Evolutionary conservation across 2,888 invertebrate species (phyloP).

Genomic region (Notodonta ziczac): DNA sequence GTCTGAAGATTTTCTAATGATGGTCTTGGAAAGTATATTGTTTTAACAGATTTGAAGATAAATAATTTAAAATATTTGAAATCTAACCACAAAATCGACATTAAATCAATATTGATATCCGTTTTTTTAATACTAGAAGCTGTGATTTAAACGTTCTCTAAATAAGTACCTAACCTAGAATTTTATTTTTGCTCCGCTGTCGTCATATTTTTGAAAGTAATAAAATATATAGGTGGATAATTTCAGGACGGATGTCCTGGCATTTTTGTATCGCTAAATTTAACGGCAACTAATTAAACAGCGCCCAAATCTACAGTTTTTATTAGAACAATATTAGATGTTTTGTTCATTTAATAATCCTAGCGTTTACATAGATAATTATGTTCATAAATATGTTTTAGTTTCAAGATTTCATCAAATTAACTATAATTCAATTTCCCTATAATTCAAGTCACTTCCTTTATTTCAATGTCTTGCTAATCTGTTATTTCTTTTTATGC

Average conservation of each 20-base stretch:
- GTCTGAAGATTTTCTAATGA: conserved; percentile 10
- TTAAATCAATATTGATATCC: conserved; percentile 4
- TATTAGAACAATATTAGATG: too few relatives aligned
- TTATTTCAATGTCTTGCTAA: too few relatives aligned
- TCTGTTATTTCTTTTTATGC: background rate
- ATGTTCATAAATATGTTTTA: too few relatives aligned
- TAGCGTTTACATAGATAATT: too few relatives aligned
- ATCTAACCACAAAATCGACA: too few relatives aligned
- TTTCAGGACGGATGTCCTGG: background rate
- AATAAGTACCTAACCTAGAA: background rate
- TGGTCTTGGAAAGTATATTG: too few relatives aligned
- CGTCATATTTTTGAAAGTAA: background rate
- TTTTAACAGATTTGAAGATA: too few relatives aligned
- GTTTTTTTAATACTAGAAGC: conserved; percentile 2
- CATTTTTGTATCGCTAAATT: background rate
- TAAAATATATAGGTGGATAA: background rate
- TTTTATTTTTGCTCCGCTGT: background rate
- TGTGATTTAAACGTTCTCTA: background rate
- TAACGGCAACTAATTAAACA: background rate
- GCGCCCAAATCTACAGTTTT: too few relatives aligned
- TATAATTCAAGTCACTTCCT: too few relatives aligned
- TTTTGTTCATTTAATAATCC: too few relatives aligned
- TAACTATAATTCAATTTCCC: too few relatives aligned
- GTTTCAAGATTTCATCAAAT: too few relatives aligned
- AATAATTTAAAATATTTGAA: background rate